These are phyloP conservation scores for Melierax canorus DNA, from an alignment of 2,113 vertebrate genomes.

Conservation along the genomic window DNA sequence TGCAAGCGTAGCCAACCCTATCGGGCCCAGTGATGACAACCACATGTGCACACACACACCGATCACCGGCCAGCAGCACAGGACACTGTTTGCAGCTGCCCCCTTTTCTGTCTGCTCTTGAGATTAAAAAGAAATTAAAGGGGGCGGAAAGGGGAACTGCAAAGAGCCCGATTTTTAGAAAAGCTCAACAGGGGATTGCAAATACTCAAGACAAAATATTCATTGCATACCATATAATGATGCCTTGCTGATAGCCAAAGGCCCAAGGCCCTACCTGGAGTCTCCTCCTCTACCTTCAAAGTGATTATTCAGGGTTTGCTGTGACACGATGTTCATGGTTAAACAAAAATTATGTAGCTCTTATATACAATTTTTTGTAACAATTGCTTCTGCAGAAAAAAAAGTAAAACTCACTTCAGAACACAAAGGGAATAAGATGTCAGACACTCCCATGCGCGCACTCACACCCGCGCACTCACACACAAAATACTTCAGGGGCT, in stretches of 20 bases:
- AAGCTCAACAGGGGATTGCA: constrained; percentile 15
- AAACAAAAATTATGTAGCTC: constrained; percentile 70
- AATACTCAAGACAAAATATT: constrained; percentile 59
- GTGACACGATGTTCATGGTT: constrained; percentile 63
- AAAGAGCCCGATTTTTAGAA: background rate
- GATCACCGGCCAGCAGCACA: background rate
- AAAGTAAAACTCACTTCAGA: constrained; percentile 52
- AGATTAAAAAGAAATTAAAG: background rate
- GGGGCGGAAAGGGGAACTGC: background rate
- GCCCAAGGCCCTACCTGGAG: background rate
- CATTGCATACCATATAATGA: constrained; percentile 16
- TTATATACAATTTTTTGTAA: constrained; percentile 77
- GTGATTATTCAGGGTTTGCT: constrained; percentile 63
- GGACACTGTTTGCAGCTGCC: constrained; percentile 1
- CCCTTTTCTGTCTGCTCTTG: constrained; percentile 26
- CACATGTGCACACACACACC: background rate
- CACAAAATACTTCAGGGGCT: constrained; percentile 59
- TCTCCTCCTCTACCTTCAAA: constrained; percentile 19
- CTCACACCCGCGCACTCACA: constrained; percentile 57
- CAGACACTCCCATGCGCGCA: constrained; percentile 50
- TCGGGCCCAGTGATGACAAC: background rate
- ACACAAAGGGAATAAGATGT: constrained; percentile 64
- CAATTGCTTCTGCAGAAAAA: constrained; percentile 67
- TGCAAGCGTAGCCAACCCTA: constrained; percentile 44
- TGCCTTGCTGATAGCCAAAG: constrained; percentile 3